Conservation (phyloP, 1,140 invertebrate genomes). For the Globodera rostochiensis region DNA sequence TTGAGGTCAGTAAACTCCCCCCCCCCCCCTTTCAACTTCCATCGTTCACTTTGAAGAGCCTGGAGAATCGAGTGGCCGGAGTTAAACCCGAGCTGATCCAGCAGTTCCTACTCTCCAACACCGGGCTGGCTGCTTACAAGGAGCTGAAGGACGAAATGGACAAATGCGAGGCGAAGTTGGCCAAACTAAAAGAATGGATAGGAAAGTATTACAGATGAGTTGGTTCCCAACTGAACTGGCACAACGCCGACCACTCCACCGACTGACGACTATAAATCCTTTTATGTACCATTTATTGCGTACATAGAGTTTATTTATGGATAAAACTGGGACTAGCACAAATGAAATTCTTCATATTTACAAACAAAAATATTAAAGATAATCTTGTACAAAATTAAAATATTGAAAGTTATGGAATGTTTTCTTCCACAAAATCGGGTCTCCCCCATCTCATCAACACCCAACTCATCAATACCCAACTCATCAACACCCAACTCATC, state of each 20-base stretch:
- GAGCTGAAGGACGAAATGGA: neutral
- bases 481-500: no score
- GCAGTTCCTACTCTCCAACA: neutral
- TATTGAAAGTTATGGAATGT: no score
- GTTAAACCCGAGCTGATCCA: neutral
- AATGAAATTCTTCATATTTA: no score
- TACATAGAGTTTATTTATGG: no score
- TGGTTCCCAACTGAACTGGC: neutral
- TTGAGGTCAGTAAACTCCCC: neutral
- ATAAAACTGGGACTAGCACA: no score
- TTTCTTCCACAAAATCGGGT: no score
- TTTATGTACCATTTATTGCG: neutral
- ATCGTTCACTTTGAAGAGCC: neutral
- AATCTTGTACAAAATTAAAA: no score
- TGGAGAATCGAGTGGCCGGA: slow-evolving; percentile 2
- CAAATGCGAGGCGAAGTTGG: slow-evolving; percentile 15
- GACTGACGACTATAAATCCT: neutral
- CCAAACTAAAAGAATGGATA: slow-evolving; percentile 18
- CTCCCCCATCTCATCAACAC: no score
- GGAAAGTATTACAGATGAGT: neutral
- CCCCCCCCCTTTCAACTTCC: no score
- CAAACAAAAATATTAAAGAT: no score
- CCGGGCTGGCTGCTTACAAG: neutral
- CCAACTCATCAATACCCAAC: no score
- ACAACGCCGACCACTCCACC: neutral